Percentiles rank a stretch among this genome's conserved stretches.
Evolutionary conservation across 2,797 vertebrate species (phyloP).

Genomic region (Pangasius larnaudii): DNA sequence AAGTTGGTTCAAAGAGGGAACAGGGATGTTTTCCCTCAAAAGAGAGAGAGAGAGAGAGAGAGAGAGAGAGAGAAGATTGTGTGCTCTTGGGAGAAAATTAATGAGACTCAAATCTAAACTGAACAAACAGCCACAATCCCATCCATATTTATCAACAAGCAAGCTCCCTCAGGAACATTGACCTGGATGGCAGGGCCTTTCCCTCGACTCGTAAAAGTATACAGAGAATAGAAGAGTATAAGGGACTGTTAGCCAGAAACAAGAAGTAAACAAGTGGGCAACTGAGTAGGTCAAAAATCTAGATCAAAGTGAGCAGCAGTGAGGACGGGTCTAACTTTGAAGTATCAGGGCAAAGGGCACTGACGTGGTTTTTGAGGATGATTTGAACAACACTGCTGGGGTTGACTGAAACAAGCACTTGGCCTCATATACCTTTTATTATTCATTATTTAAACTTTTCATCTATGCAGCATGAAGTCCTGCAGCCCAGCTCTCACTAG

Average conservation of each 20-base stretch:
- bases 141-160: slow-evolving; percentile 71
- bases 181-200: slow-evolving; percentile 69
- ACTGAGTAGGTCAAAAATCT: background rate
- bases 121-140: slow-evolving; percentile 58
- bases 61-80: slow-evolving; percentile 3
- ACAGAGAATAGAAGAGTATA: slow-evolving; percentile 30
- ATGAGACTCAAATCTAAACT: slow-evolving; percentile 53
- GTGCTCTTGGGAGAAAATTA: slow-evolving; percentile 50
- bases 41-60: background rate
- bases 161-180: slow-evolving; percentile 67
- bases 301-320: background rate
- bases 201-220: slow-evolving; percentile 54
- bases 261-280: background rate
- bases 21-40: background rate
- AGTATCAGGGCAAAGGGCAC: slow-evolving; percentile 20
- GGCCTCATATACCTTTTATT: background rate
- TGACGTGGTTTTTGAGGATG: slow-evolving; percentile 9
- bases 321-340: background rate
- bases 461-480: background rate
- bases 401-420: slow-evolving; percentile 9
- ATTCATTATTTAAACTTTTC: slow-evolving; percentile 19
- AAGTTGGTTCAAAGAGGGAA: no score
- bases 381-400: slow-evolving; percentile 36
- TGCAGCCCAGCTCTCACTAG: background rate
- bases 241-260: slow-evolving; percentile 23